Evolutionary conservation across 2,888 invertebrate genomes (phyloP), one percentile per base, ranked within the genome.

Genomic region (Papilio elwesi): DNA sequence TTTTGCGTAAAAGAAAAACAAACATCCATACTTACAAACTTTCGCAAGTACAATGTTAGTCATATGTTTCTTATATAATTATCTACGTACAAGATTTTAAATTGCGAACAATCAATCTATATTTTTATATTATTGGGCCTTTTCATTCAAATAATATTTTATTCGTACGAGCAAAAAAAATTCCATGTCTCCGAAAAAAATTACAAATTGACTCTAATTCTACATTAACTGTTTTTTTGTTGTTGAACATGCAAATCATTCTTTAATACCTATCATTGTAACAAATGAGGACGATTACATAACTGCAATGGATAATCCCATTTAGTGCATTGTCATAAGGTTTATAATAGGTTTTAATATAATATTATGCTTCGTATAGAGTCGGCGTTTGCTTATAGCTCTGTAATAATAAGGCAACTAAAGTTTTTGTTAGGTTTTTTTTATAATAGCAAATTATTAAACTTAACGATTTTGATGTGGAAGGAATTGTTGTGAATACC

Each of bases 181-280:
- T 57, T 12, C 12, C 63, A 53, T 51, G 49, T 48, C 52, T 26
- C 52, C 15, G 65, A 65, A 66, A 70, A 36, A 65, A 66, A 15
- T 52, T 52, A 66, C 65, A 70, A 73, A 73, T 73, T 73, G 73
- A 53, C 65, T 69, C 65, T 66, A 73, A 70, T 73, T 66, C 69
- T 48, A 70, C 59, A 47, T 65, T 66, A 70, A 65, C 68, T 68
- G 59, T 43, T 9, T 43, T 38, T 62, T 57, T 70, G 70, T 74
- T 74, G 67, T 70, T 70, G 49, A 67, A 73, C 67, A 70, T 67
- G 66, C 49, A 74, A 74, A 74, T 74, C 70, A 67, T 74, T 48
- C 62, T 70, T 57, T 70, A 74, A 70, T 74, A 74, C 67, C 67
- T 74, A 70, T 70, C 53, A 74, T 74, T 74, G 48, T 62, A 16